Base-by-base conservation (phyloP, 2,113 vertebrate species). In the Actinemys pallida region DNA sequence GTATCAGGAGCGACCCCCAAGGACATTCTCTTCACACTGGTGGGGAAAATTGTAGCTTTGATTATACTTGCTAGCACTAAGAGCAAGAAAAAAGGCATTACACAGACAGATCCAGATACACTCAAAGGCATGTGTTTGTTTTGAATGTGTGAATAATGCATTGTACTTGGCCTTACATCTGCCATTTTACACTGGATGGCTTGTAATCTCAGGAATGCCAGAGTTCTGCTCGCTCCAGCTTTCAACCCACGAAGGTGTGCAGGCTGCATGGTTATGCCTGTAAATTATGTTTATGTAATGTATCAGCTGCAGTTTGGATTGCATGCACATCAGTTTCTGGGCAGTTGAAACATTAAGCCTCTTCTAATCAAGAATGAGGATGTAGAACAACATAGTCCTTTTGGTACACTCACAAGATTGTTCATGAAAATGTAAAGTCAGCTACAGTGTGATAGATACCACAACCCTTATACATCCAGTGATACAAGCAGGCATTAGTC, bases 101-200 rank as follows among this genome's bases (percentile, higher is more conserved):
- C 1, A 62, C 35, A 47, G 81, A 79, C 49, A 94, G 69, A 96
- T 87, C 50, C 75, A 29, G 91, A 84, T 69, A 88, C 87, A 54
- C 29, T 80, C 90, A 93, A 89, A 81, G 50, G 56, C 50, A 47
- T 87, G 93, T 87, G 88, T 83, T 96, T 84, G 87, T 91, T 82
- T 83, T 88, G 78, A 81, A 95, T 87, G 95, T 85, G 90, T 91
- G 97, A 98, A 92, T 86, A 97, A 81, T 2, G 2, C 79, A 82
- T 82, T 59, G 87, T 25, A 50, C 83, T 94, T 91, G 39, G 93
- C 81, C 95, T 83, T 53, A 22, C 22, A 93, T 93, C 93, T 92
- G 57, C 81, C 92, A 91, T 94, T 98, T 97, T 56, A 92, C 87
- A 95, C 82, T 84, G 85, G 84, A 83, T 95, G 84, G 54, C 84